Conservation (phyloP, 2,888 invertebrate species). For the Nesidiocoris tenuis region DNA sequence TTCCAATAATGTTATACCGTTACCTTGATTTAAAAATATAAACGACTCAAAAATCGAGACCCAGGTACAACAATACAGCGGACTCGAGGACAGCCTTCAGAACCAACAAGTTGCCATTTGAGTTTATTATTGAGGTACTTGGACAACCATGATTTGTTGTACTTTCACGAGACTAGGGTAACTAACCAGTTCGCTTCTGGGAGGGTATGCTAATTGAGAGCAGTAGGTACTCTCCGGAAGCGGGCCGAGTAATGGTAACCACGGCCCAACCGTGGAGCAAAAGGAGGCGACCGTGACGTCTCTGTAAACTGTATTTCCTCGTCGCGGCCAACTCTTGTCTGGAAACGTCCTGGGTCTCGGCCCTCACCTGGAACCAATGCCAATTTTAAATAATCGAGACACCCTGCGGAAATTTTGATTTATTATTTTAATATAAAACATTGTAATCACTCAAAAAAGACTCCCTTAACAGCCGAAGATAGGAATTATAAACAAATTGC, state of each 20-base stretch:
- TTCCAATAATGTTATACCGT: no score
- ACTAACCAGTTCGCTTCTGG: not conserved
- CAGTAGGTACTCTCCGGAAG: slow-evolving; percentile 46
- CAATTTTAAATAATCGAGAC: no score
- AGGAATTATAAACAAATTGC: no score
- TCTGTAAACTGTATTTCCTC: slow-evolving; percentile 49
- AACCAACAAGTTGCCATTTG: not conserved
- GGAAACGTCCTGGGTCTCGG: slow-evolving; percentile 18
- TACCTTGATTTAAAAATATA: no score
- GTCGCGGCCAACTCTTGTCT: slow-evolving; percentile 43
- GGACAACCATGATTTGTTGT: not conserved
- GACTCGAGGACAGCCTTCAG: not conserved
- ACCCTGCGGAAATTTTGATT: no score
- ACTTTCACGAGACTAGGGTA: not conserved
- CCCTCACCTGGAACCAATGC: slow-evolving; percentile 16
- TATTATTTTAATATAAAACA: no score
- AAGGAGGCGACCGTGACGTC: slow-evolving; percentile 52
- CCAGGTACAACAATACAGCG: not conserved
- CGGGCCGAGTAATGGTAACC: slow-evolving; percentile 52
- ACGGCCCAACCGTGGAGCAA: slow-evolving; percentile 54
- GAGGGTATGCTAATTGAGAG: not conserved
- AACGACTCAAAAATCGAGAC: not conserved
- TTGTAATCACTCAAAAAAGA: no score
- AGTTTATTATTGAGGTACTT: not conserved
- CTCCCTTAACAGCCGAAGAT: no score